Conservation (phyloP, 2,888 invertebrate genomes). For the Miltochrista miniata region DNA sequence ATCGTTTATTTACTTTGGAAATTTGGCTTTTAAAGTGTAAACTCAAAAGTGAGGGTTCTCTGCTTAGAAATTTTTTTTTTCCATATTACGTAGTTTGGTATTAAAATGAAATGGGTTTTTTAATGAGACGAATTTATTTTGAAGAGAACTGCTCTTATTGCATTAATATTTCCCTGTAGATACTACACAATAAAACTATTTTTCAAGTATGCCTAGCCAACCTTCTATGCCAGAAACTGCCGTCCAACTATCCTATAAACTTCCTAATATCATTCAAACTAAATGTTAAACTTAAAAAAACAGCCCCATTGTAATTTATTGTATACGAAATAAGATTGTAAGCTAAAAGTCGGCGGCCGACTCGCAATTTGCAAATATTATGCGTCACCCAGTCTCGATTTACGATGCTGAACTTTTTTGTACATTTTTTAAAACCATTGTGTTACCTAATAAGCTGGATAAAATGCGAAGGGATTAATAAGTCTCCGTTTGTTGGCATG, state of each 20-base stretch:
- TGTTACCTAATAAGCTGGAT: conserved; percentile 41
- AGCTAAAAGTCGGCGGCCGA: conserved; percentile 46
- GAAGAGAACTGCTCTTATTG: too few relatives aligned
- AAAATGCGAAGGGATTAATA: conserved; percentile 29
- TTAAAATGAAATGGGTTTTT: too few relatives aligned
- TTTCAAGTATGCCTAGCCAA: too few relatives aligned
- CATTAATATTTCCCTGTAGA: too few relatives aligned
- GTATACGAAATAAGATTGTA: conserved; percentile 54
- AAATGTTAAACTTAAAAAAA: conserved; percentile 51
- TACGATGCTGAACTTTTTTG: conserved; percentile 29
- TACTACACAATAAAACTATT: too few relatives aligned
- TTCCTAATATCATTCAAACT: conserved; percentile 25
- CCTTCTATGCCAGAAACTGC: too few relatives aligned
- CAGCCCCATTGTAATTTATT: conserved; percentile 58
- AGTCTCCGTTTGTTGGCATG: conserved; percentile 20
- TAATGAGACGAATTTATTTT: too few relatives aligned
- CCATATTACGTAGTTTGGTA: too few relatives aligned
- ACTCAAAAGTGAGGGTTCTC: too few relatives aligned
- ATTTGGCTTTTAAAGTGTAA: too few relatives aligned
- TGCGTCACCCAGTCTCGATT: conserved; percentile 46
- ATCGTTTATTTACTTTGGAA: too few relatives aligned
- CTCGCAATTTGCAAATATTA: conserved; percentile 66
- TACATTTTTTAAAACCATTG: conserved; percentile 32
- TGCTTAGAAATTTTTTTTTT: too few relatives aligned
- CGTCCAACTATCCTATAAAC: conserved; percentile 9